Evolutionary conservation across 2,113 vertebrate species (phyloP), one percentile per base, ranked within the genome.

Genomic region (Megalops atlanticus): DNA sequence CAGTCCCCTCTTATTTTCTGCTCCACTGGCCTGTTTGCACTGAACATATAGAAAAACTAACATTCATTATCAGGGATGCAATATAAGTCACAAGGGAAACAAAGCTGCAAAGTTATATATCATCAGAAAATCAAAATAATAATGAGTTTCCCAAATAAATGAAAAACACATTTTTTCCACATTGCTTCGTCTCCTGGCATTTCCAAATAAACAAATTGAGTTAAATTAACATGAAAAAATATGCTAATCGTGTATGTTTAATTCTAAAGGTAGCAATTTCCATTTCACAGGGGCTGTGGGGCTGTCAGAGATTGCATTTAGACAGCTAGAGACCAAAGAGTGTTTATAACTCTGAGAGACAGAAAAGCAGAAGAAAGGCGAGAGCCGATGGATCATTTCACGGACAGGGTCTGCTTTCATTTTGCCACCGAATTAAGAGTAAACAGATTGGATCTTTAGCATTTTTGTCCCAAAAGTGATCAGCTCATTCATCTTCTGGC

Each of bases 121-220:
- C 82, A 84, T 43, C 49, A 18, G 12, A 40, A 73, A 4, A 38
- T 31, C 71, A 2, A 75, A 69, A 35, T 64, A 71, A 76, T 76
- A 71, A 76, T 64, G 49, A 68, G 0, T 7, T 36, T 73, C 74
- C 80, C 31, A 76, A 82, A 79, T 54, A 81, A 38, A 24, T 72
- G 77, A 69, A 41, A 70, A 70, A 39, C 54, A 31, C n/a, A 47
- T 70, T 33, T 81, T 81, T 54, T 33, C 40, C 33, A 78, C 47
- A 78, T 72, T 47, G 21, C 18, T 77, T 27, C 36, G 35, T 78
- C 69, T 64, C 76, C 70, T 54, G 64, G 27, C 54, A 41, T 74
- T 77, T 70, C 36, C 41, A 77, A 80, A 80, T n/a, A 84, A 86
- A 80, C 38, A 71, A 47, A 73, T 79, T 58, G 7, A 71, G 78